Base-by-base conservation (phyloP, 2,888 invertebrate genomes). In the Drosophila mayaguana region DNA sequence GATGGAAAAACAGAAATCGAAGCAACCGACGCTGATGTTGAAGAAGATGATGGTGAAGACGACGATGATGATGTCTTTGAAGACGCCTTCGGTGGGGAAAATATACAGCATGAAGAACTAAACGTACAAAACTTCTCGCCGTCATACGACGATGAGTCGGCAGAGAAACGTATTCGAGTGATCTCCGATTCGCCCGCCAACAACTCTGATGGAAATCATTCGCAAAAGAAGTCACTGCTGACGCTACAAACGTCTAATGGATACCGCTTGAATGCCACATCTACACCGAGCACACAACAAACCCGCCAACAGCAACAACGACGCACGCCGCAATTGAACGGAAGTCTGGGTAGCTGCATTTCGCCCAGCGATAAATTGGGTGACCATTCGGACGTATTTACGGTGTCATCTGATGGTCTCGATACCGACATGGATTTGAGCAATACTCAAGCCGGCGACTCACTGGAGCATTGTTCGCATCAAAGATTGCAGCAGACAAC, bases 321-420 rank as follows among this genome's bases (percentile, higher is more conserved):
- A 0, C 78, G 83, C 1, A 88, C 90, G 2, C 91, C 89, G 18
- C 89, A 87, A 57, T 64, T 91, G 0, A 92, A 93, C 40, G 92
- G 92, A 22, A 92, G 92, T 53, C 64, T 91, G 14, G 91, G 92
- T 14, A 92, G 92, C 66, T 92, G 92, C 50, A 90, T 92, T 16
- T 92, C 92, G 43, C 91, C 92, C 0, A 92, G 91, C 63, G 92
- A 93, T 56, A 93, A 93, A 45, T 78, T 92, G 2, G 91, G 91
- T 1, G 93, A 93, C 36, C 92, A 91, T 72, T 93, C 93, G 0
- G 93, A 93, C 59, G 92, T 93, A 12, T 93, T 93, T 61, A 93
- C 93, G 0, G 92, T 93, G 3, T 93, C 93, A 5, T 93, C 93
- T 0, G 93, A 93, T 76, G 93, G 93, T 4, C 76, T 93, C 60